A percentile compares a stretch with the other conserved stretches of the same genome.
These are phyloP conservation scores for Balaenoptera acutorostrata DNA, from an alignment of 2,113 vertebrate genomes.

Conservation along the genomic window DNA sequence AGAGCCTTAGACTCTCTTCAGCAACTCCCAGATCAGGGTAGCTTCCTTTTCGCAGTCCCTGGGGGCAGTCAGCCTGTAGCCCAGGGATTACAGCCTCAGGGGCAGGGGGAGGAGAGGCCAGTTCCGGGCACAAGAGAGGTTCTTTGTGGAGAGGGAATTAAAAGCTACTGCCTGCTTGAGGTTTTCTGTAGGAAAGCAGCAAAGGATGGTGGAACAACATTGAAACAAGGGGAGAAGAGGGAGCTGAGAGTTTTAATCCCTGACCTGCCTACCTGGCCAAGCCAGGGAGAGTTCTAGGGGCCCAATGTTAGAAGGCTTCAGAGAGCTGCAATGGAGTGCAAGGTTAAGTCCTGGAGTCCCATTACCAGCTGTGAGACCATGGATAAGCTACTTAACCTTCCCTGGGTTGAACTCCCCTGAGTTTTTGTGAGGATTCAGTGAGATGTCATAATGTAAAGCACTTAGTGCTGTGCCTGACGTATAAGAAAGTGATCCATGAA, in stretches of 20 bases:
- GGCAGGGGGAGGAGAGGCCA: too few species aligned
- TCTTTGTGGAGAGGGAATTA: background rate
- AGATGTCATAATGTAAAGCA: background rate
- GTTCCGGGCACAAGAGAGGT: background rate
- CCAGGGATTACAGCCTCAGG: background rate
- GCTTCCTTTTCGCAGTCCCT: constrained; percentile 83
- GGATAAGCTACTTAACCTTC: background rate
- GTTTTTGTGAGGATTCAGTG: background rate
- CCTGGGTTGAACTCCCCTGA: background rate
- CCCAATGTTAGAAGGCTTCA: background rate
- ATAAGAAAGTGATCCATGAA: background rate
- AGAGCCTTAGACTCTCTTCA: constrained; percentile 82
- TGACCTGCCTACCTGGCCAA: background rate
- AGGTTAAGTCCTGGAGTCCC: background rate
- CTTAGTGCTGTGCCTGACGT: background rate
- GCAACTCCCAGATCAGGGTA: constrained; percentile 81
- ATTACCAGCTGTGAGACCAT: background rate
- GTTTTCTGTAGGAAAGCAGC: background rate
- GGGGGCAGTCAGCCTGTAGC: constrained; percentile 73
- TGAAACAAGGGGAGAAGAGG: background rate
- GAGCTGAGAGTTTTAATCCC: background rate
- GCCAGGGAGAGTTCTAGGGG: background rate
- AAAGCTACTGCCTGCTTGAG: background rate
- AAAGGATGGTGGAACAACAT: background rate
- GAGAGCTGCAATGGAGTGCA: background rate